phyloP scores from a whole-genome alignment of 2,113 vertebrate genomes.

The Pionites leucogaster region DNA sequence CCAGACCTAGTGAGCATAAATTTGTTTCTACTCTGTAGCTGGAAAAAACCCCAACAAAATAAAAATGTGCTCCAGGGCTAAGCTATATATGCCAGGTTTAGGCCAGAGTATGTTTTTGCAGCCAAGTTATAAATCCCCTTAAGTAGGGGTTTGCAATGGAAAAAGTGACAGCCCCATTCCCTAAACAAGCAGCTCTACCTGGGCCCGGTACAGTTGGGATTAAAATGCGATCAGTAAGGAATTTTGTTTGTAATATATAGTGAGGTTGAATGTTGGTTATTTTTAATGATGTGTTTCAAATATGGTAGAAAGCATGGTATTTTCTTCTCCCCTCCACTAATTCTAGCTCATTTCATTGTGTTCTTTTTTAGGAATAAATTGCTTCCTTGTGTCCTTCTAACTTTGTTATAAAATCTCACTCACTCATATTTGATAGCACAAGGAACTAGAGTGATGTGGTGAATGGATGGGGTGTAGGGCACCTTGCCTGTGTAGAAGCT shows the following conservation, averaged over 20 bases:
- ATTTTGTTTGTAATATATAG: slow-evolving; percentile 52
- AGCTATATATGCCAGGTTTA: slow-evolving; percentile 56
- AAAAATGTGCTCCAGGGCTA: slow-evolving; percentile 61
- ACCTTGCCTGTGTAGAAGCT: not conserved
- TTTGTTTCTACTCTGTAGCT: not conserved
- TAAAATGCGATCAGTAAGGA: slow-evolving; percentile 67
- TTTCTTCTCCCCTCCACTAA: not conserved
- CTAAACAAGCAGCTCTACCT: slow-evolving; percentile 55
- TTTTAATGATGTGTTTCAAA: slow-evolving; percentile 37
- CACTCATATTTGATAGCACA: not conserved
- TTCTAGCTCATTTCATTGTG: slow-evolving; percentile 4
- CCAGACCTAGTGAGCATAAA: not conserved
- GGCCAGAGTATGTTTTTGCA: slow-evolving; percentile 58
- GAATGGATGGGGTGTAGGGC: not conserved
- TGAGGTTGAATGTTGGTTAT: slow-evolving; percentile 38
- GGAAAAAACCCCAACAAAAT: slow-evolving; percentile 23
- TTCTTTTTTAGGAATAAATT: slow-evolving; percentile 3
- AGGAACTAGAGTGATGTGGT: not conserved
- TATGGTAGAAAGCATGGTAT: not conserved
- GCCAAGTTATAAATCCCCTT: slow-evolving; percentile 69
- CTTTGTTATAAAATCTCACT: not conserved
- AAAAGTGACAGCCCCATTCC: slow-evolving; percentile 64
- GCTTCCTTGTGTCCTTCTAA: not conserved
- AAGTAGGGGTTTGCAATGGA: slow-evolving; percentile 68
- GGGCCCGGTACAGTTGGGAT: slow-evolving; percentile 57